Percentiles rank a stretch among this genome's conserved stretches.
Conservation (phyloP, 1,140 invertebrate species). For the Colletes gigas region DNA sequence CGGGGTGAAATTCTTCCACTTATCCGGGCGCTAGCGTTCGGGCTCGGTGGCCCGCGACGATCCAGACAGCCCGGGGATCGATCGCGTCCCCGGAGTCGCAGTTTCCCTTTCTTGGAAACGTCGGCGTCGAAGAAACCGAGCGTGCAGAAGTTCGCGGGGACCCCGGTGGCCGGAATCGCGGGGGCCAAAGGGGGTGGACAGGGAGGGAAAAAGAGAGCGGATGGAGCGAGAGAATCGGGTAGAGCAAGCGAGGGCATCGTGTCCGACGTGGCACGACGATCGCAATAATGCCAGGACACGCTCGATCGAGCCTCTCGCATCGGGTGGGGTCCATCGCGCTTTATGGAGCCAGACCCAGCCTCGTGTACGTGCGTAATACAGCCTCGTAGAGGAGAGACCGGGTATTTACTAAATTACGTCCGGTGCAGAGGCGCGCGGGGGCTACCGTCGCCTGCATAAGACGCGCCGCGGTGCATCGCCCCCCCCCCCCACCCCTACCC, state of each 20-base stretch:
- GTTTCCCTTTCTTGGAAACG: background rate
- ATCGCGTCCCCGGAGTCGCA: background rate
- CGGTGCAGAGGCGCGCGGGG: slow-evolving; percentile 36
- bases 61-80: slow-evolving; percentile 14
- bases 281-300: slow-evolving; percentile 65
- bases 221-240: background rate
- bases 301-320: slow-evolving; percentile 61
- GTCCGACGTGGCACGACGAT: slow-evolving; percentile 60
- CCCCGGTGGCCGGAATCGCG: background rate
- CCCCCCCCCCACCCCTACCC: slow-evolving; percentile 17
- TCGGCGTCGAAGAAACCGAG: background rate
- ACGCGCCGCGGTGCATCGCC: slow-evolving; percentile 13
- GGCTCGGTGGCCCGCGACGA: slow-evolving; percentile 33
- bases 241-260: slow-evolving; percentile 43
- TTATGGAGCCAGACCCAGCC: slow-evolving; percentile 47
- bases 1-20: too few relatives aligned
- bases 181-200: too few relatives aligned
- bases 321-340: slow-evolving; percentile 61
- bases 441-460: slow-evolving; percentile 39
- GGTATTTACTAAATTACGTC: slow-evolving; percentile 64
- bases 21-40: background rate
- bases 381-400: slow-evolving; percentile 41
- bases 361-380: slow-evolving; percentile 43
- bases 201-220: background rate
- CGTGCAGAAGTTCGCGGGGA: background rate